Evolutionary conservation across 2,797 vertebrate species (phyloP), one percentile per base, ranked within the genome.

Genomic region (Melanotaenia nigrans): DNA sequence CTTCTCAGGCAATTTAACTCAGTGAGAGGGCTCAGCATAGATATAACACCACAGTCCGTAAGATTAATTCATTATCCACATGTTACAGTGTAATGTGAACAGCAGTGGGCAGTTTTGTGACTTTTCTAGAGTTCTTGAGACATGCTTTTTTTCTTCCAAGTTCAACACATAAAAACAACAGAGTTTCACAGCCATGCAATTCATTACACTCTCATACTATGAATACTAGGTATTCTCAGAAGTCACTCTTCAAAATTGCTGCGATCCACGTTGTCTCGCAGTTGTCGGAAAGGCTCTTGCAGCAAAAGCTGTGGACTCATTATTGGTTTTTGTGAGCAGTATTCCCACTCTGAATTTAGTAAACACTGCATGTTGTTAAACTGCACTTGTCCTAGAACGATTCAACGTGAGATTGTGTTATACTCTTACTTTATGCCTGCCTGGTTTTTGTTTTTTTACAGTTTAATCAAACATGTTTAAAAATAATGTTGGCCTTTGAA

Each of bases 1-100:
- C 88, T 92, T 94, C 93, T 95, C 95, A 93, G 93, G 93, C 93
- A 90, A 90, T 78, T 84, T 75, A 86, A 89, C 90, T 92, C 90
- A 83, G 83, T 75, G 83, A 90, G 81, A 78, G 85, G 88, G 84
- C 80, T 87, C 78, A 57, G 83, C 84, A 87, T 69, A 6, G 64
- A 78, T 38, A 65, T 62, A 33, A 65, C 87, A 76, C 75, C 85
- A 82, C 65, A 67, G 65, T 87, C 81, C 79, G 65, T 67, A 33
- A 54, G 40, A 64, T 61, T 57, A 59, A 75, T 79, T 71, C 18
- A 47, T 49, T 51, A 36, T 40, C 71, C 55, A 55, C 38, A 45
- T n/a, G 49, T 80, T 67, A 42, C 35, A 8, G 66, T 18, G 61
- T 45, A 61, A 75, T 24, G 55, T 54, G 53, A 63, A 64, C 72